Conservation (phyloP, 2,888 invertebrate species). For the Urechis unicinctus region DNA sequence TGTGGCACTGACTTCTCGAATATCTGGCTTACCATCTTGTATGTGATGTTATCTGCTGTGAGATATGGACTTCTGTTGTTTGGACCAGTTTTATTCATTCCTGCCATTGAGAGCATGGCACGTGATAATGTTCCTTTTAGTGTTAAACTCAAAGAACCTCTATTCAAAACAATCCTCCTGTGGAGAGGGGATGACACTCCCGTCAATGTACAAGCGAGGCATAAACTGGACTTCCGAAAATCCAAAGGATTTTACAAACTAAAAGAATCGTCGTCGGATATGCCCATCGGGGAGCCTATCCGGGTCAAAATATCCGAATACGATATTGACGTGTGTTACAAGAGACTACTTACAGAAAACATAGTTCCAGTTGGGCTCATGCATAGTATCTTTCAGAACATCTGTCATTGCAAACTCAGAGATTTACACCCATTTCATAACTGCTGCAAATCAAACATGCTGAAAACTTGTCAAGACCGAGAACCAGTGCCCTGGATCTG, state of each 20-base stretch:
- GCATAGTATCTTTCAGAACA: conserved; percentile 9
- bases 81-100: conserved; percentile 40
- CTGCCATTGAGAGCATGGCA: conserved; percentile 26
- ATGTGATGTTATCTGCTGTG: conserved; percentile 32
- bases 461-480: conserved; percentile 5
- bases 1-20: conserved; percentile 35
- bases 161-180: conserved; percentile 16
- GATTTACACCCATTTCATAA: conserved; percentile 36
- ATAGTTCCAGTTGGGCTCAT: conserved; percentile 21
- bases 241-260: conserved; percentile 15
- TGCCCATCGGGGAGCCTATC: conserved; percentile 11
- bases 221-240: conserved; percentile 11
- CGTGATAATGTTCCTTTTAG: conserved; percentile 27
- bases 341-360: conserved; percentile 21
- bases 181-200: conserved; percentile 7
- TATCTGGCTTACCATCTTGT: conserved; percentile 40
- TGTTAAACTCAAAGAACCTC: conserved; percentile 26
- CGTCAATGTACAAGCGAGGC: conserved; percentile 6
- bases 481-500: conserved; percentile 17
- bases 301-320: conserved; percentile 15
- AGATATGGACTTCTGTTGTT: conserved; percentile 39
- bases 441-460: conserved; percentile 35
- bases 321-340: conserved; percentile 22
- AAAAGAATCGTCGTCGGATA: conserved; percentile 5
- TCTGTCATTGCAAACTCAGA: conserved; percentile 38